Evolutionary conservation across 2,113 vertebrate species (phyloP).

Genomic region (Oenanthe melanoleuca): DNA sequence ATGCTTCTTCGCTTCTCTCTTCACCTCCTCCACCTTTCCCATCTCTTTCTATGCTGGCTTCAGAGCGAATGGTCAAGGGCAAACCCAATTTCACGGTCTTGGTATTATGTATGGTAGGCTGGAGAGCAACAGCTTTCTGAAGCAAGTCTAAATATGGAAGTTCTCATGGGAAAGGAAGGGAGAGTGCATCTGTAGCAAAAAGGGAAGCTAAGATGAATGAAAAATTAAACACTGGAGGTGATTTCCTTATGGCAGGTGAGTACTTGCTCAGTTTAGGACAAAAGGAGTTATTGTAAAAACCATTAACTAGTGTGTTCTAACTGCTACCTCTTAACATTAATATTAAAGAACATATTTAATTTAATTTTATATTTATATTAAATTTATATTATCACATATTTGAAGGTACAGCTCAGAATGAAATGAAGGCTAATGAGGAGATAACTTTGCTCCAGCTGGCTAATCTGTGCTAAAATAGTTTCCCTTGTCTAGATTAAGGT

Average conservation of each 20-base stretch:
- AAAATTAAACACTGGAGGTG: not conserved
- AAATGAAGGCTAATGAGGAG: not conserved
- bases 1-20: not conserved
- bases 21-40: not conserved
- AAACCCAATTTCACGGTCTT: not conserved
- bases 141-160: conserved; percentile 12
- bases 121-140: conserved; percentile 31
- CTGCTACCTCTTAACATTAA: not conserved
- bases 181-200: not conserved
- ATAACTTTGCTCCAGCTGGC: not conserved
- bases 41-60: not conserved
- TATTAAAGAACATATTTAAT: not conserved
- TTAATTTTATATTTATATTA: not conserved
- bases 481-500: conserved; percentile 8
- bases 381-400: not conserved
- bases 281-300: not conserved
- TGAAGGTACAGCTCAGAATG: not conserved
- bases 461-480: conserved; percentile 23
- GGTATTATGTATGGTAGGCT: conserved; percentile 16
- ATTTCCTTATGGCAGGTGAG: not conserved
- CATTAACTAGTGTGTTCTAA: not conserved
- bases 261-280: not conserved
- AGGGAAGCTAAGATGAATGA: not conserved
- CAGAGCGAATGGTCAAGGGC: not conserved
- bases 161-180: not conserved